Base-by-base conservation (phyloP, 2,113 vertebrate species). In the Alouatta palliata region DNA sequence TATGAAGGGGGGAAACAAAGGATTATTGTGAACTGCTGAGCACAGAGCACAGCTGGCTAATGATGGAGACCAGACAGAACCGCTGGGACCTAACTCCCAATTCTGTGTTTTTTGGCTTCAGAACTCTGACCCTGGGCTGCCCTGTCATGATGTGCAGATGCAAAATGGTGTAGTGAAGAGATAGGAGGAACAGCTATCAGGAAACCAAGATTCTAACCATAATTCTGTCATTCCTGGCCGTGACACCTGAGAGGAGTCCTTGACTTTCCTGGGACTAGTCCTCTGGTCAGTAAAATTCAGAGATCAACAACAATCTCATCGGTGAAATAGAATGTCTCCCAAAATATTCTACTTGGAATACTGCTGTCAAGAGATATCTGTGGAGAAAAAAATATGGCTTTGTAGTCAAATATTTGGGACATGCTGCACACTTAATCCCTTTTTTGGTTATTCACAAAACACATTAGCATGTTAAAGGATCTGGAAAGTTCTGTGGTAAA, bases 271-370 rank as follows among this genome's bases (percentile, higher is more conserved):
- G 45, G 56, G 20, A 64, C 73, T 54, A 81, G 68, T 61, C n/a
- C 23, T 87, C 68, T 58, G 77, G 13, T 89, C 11, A 5, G 45
- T 61, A 58, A 87, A 93, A 79, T n/a, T 14, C 8, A 40, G 43
- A 97, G 17, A 79, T 0, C 23, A 27, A 86, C 52, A 80, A 80
- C 30, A 91, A 47, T 89, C 47, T 87, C 45, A 37, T 86, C 32
- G 43, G 58, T 77, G 52, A 94, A 82, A 93, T 88, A 70, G 23
- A 93, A 27, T n/a, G 35, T 54, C 76, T 97, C 49, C 32, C 79
- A 79, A 95, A 93, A 83, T 86, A 93, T 75, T 90, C 82, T 91
- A 11, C 83, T 96, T 66, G 40, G 37, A 88, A 97, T 95, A 73
- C 20, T 82, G 43, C 43, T 91, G 25, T 83, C 64, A 83, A 82